A percentile compares a stretch with the other conserved stretches of the same genome.
Evolutionary conservation across 2,888 invertebrate species (phyloP).

Genomic region (Pollenia griseotomentosa): DNA sequence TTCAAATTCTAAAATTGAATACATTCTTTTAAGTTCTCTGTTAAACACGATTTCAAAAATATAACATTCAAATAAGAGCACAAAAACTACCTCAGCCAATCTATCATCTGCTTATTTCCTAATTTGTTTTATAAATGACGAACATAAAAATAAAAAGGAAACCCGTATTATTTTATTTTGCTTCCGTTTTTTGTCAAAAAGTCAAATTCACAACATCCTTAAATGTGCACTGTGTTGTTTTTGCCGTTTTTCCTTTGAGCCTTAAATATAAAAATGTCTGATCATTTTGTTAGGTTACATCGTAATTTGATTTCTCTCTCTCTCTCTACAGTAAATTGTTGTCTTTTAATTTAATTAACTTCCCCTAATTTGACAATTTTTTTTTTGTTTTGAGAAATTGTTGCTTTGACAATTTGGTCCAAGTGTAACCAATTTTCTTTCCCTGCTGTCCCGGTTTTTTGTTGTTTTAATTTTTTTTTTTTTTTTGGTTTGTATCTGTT

Average conservation of each 20-base stretch:
- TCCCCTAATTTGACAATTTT: conserved; percentile 45
- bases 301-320: background rate
- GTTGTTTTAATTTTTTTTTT: background rate
- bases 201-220: conserved; percentile 30
- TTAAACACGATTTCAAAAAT: background rate
- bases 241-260: background rate
- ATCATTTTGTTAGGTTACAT: conserved; percentile 33
- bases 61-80: conserved; percentile 14
- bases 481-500: background rate
- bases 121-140: conserved; percentile 41
- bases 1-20: too few relatives aligned
- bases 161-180: conserved; percentile 31
- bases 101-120: conserved; percentile 59
- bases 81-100: conserved; percentile 24
- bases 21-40: background rate
- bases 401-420: conserved; percentile 70
- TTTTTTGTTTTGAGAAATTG: conserved; percentile 51
- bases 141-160: background rate
- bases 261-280: background rate
- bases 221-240: conserved; percentile 17
- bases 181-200: conserved; percentile 8
- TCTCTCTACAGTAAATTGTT: background rate
- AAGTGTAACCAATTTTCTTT: conserved; percentile 56
- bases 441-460: conserved; percentile 5
- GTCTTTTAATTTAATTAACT: conserved; percentile 48